A percentile compares a stretch with the other conserved stretches of the same genome.
These are phyloP conservation scores for Scaptomyza pallida DNA, from an alignment of 1,140 invertebrate genomes.

Conservation along the genomic window DNA sequence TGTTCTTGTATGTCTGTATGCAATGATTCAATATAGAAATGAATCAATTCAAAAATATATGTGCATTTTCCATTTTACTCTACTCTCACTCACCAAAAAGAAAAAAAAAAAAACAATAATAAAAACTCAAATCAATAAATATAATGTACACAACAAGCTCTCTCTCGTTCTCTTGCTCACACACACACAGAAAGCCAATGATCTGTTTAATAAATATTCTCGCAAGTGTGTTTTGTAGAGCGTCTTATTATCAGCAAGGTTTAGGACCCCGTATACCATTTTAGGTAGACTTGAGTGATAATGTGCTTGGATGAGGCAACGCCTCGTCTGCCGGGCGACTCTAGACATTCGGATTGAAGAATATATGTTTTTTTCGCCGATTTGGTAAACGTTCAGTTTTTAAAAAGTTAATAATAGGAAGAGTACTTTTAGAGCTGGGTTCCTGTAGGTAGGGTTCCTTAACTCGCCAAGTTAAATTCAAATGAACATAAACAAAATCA, in stretches of 20 bases:
- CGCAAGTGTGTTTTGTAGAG: constrained; percentile 8
- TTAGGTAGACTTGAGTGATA: constrained; percentile 60
- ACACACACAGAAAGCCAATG: constrained; percentile 25
- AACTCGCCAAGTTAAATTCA: too few relatives aligned
- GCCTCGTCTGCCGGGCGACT: constrained; percentile 44
- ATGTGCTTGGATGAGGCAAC: constrained; percentile 50
- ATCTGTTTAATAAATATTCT: constrained; percentile 3
- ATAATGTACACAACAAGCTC: neutral
- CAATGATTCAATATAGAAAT: constrained; percentile 19
- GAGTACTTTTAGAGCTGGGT: constrained; percentile 22
- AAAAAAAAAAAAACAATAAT: neutral
- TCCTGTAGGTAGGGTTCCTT: neutral
- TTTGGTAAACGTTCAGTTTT: constrained; percentile 34
- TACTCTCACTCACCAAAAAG: constrained; percentile 25
- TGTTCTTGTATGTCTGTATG: too few relatives aligned
- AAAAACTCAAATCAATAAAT: neutral
- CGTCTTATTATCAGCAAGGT: constrained; percentile 73
- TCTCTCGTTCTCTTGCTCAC: too few relatives aligned
- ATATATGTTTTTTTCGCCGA: neutral
- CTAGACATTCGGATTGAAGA: constrained; percentile 17
- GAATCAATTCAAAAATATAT: constrained; percentile 30
- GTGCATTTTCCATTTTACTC: constrained; percentile 4
- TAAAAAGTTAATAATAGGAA: constrained; percentile 5
- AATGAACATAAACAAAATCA: neutral
- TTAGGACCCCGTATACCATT: constrained; percentile 65